Percentiles rank a stretch among this genome's conserved stretches.
Conservation (phyloP, 2,888 invertebrate genomes). For the Parascotia fuliginaria region DNA sequence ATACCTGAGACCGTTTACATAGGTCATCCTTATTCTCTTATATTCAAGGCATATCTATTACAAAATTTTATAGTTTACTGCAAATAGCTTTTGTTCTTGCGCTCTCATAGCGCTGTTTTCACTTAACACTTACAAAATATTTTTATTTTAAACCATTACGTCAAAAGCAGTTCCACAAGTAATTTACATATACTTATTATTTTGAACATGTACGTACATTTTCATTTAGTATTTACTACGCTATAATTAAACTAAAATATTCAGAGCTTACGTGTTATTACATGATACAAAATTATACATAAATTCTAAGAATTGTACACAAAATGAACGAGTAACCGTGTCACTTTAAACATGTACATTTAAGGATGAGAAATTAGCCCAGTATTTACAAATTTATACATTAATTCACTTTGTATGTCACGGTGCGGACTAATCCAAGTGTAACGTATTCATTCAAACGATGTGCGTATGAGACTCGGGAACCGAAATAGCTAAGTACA, state of each 20-base stretch:
- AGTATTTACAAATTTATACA: slow-evolving; percentile 49
- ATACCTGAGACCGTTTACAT: too few species aligned
- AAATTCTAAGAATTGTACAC: slow-evolving; percentile 20
- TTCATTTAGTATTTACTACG: neutral
- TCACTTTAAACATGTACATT: slow-evolving; percentile 32
- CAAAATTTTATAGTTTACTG: too few species aligned
- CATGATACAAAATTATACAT: slow-evolving; percentile 18
- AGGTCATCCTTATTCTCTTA: too few species aligned
- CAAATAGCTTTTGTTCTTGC: too few species aligned
- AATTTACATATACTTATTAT: too few species aligned
- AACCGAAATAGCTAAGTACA: slow-evolving; percentile 64
- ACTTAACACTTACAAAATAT: too few species aligned
- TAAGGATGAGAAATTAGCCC: slow-evolving; percentile 27
- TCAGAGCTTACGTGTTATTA: slow-evolving; percentile 1
- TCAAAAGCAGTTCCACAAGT: too few species aligned
- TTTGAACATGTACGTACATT: neutral
- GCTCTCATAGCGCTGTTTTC: too few species aligned
- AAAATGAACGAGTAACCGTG: slow-evolving; percentile 22
- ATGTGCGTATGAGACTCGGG: slow-evolving; percentile 57
- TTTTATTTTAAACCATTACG: too few species aligned
- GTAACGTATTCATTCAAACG: slow-evolving; percentile 60
- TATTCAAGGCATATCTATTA: too few species aligned
- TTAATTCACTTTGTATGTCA: slow-evolving; percentile 46
- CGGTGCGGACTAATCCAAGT: slow-evolving; percentile 50
- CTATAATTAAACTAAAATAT: neutral